Evolutionary conservation across 1,140 invertebrate species (phyloP).

Genomic region (Bombus breviceps): DNA sequence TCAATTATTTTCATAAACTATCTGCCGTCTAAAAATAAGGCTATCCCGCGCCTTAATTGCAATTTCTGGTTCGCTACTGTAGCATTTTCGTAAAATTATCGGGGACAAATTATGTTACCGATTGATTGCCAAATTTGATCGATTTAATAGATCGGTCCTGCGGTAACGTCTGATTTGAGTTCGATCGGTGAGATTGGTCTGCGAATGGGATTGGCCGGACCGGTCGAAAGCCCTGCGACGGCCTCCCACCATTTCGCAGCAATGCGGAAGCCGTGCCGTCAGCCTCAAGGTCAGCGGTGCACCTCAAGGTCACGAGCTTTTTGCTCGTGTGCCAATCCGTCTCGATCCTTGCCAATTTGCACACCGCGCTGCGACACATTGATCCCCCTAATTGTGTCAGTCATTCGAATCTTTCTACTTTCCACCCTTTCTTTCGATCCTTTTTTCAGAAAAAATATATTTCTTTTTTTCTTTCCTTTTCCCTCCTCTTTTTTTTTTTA

Average conservation of each 20-base stretch:
- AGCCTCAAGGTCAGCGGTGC: conserved; percentile 38
- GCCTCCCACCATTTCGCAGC: conserved; percentile 38
- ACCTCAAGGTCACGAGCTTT: conserved; percentile 47
- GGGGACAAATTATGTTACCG: not conserved
- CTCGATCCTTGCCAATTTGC: conserved; percentile 43
- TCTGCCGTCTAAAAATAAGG: too few species aligned
- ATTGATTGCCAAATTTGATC: not conserved
- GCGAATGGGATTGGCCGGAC: conserved; percentile 17
- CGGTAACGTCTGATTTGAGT: not conserved
- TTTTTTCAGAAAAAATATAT: too few species aligned
- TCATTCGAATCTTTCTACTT: not conserved
- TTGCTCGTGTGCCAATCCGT: conserved; percentile 40
- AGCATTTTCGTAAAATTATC: not conserved
- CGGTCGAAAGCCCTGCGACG: conserved; percentile 44
- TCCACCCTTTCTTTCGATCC: too few species aligned
- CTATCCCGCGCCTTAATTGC: too few species aligned
- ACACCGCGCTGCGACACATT: conserved; percentile 20
- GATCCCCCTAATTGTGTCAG: not conserved
- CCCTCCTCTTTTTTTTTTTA: too few species aligned
- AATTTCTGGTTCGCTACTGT: too few species aligned
- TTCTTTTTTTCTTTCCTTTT: too few species aligned
- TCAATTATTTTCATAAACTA: too few species aligned
- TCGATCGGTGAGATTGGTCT: not conserved
- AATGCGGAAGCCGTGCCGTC: conserved; percentile 48
- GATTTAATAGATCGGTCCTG: not conserved